phyloP scores from a whole-genome alignment of 2,797 vertebrate genomes.

The Acrocephalus scirpaceus region DNA sequence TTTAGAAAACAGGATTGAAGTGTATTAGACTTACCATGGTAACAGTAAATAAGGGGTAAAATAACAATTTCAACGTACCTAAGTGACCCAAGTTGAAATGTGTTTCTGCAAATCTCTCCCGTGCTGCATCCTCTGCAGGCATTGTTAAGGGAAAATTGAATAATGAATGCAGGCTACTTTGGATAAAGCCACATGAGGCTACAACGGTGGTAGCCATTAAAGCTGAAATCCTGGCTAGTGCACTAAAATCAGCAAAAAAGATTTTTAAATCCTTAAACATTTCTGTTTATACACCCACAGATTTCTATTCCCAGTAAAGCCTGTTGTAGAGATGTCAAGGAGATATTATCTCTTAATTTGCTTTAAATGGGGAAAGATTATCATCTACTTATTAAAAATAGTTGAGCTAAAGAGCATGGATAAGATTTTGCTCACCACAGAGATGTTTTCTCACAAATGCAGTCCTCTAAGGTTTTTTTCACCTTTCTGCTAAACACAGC shows the following conservation, averaged over 20 bases:
- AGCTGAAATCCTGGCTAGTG: not conserved
- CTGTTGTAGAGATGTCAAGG: constrained; percentile 39
- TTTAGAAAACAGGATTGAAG: not conserved
- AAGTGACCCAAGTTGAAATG: not conserved
- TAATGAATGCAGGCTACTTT: not conserved
- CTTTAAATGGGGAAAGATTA: constrained; percentile 31
- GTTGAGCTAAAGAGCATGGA: not conserved
- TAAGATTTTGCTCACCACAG: not conserved
- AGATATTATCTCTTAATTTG: constrained; percentile 30
- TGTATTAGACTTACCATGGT: not conserved
- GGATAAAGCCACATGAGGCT: not conserved
- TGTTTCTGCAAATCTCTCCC: not conserved
- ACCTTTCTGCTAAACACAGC: not conserved
- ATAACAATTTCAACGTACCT: fast-evolving
- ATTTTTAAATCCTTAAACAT: constrained; percentile 4
- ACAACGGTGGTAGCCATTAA: not conserved
- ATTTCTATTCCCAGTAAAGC: constrained; percentile 41
- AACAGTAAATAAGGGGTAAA: not conserved
- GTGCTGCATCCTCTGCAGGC: not conserved
- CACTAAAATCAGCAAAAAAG: constrained; percentile 24
- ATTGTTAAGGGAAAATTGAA: not conserved
- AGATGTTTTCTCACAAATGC: not conserved
- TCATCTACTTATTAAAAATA: constrained; percentile 49
- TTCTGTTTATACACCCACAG: constrained; percentile 38
- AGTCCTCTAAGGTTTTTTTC: not conserved